A percentile compares a stretch with the other conserved stretches of the same genome.
Evolutionary conservation across 1,140 invertebrate species (phyloP).

Genomic region (Diabrotica virgifera): DNA sequence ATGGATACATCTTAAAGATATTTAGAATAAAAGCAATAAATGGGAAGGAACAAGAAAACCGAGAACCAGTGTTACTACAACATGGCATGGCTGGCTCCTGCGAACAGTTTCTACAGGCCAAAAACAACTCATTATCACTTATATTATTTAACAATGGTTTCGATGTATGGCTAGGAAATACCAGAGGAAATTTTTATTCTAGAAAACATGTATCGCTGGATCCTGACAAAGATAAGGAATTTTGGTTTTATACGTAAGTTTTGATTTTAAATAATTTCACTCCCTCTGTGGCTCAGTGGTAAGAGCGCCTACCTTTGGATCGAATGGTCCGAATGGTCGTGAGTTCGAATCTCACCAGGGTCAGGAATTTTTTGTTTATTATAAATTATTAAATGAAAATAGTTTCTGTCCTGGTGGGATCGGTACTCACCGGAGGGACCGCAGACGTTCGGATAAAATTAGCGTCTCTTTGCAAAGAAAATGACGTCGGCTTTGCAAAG

Average conservation of each 20-base stretch:
- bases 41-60: slow-evolving; percentile 35
- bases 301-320: too few species aligned
- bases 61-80: slow-evolving; percentile 56
- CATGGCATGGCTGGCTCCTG: slow-evolving; percentile 69
- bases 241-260: slow-evolving; percentile 50
- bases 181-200: slow-evolving; percentile 66
- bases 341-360: too few species aligned
- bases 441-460: too few species aligned
- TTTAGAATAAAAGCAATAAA: slow-evolving; percentile 44
- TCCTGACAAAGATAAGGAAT: slow-evolving; percentile 55
- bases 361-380: too few species aligned
- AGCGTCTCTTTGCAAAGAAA: too few species aligned
- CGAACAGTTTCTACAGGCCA: slow-evolving; percentile 64
- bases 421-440: too few species aligned
- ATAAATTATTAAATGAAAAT: too few species aligned
- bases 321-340: too few species aligned
- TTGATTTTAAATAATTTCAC: background rate
- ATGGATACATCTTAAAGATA: slow-evolving; percentile 53
- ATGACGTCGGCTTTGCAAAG: too few species aligned
- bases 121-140: slow-evolving; percentile 55
- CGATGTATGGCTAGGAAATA: slow-evolving; percentile 73
- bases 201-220: slow-evolving; percentile 52
- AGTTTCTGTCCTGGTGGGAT: too few species aligned
- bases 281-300: too few species aligned
- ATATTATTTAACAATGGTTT: slow-evolving; percentile 59